Percentiles rank a stretch among this genome's conserved stretches.
These are phyloP conservation scores for Emydura subglobosa DNA, from an alignment of 2,113 vertebrate genomes.

Conservation along the genomic window DNA sequence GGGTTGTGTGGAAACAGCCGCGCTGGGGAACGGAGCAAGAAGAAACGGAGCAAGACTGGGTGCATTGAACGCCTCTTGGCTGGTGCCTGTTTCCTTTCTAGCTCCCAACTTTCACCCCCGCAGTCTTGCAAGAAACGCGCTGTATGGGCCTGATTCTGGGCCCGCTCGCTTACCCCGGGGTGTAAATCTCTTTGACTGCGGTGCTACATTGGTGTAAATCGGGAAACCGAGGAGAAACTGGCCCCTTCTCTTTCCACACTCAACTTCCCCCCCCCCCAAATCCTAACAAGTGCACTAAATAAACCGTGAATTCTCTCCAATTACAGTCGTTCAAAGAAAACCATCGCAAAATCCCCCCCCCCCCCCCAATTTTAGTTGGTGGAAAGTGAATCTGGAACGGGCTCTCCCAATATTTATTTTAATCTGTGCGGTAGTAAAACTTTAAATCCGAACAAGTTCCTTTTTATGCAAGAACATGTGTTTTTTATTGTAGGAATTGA, in stretches of 20 bases:
- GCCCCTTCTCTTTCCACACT: too few species aligned
- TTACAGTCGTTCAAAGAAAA: not conserved
- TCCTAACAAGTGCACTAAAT: too few species aligned
- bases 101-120: not conserved
- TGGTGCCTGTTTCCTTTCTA: not conserved
- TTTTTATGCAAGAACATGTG: slow-evolving; percentile 19
- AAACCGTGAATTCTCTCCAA: too few species aligned
- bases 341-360: not conserved
- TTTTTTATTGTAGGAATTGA: slow-evolving; percentile 40
- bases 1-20: not conserved
- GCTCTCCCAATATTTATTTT: not conserved
- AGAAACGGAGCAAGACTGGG: not conserved
- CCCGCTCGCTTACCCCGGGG: not conserved
- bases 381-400: not conserved
- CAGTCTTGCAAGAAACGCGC: too few species aligned
- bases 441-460: not conserved
- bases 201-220: too few species aligned
- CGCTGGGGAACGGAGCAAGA: not conserved
- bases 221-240: too few species aligned
- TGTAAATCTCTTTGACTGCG: not conserved
- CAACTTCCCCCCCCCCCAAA: not conserved
- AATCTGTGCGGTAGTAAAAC: not conserved
- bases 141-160: not conserved
- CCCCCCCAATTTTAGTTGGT: not conserved
- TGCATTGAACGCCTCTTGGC: not conserved